Percentiles rank a stretch among this genome's conserved stretches.
Conservation (phyloP, 2,797 vertebrate species). For the Botia kubotai region DNA sequence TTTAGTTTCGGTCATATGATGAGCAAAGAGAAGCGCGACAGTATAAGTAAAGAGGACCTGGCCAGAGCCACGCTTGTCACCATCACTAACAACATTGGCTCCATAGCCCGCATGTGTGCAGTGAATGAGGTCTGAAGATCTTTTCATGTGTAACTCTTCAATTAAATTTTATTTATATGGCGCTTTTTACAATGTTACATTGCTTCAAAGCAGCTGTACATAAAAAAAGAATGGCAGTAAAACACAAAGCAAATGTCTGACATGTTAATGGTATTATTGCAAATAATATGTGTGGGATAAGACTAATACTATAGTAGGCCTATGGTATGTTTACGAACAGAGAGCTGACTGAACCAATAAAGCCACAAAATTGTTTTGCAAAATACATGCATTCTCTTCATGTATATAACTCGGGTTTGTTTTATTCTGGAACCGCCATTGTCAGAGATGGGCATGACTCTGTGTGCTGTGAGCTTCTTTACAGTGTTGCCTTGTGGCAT, state of each 20-base stretch:
- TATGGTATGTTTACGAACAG: too few relatives aligned
- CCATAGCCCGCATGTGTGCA: conserved; percentile 89
- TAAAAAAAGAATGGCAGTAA: too few relatives aligned
- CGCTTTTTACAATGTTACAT: too few relatives aligned
- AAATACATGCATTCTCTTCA: too few relatives aligned
- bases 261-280: too few relatives aligned
- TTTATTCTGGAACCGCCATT: neutral
- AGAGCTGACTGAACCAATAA: too few relatives aligned
- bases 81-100: conserved; percentile 90
- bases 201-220: too few relatives aligned
- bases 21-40: conserved; percentile 87
- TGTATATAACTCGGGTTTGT: neutral
- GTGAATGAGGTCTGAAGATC: conserved; percentile 82
- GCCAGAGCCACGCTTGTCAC: conserved; percentile 88
- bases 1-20: conserved; percentile 90
- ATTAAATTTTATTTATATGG: too few relatives aligned
- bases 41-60: conserved; percentile 89
- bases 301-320: too few relatives aligned
- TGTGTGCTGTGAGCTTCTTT: conserved; percentile 94
- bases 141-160: neutral
- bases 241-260: too few relatives aligned
- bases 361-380: too few relatives aligned
- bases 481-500: conserved; percentile 96
- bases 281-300: too few relatives aligned
- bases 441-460: conserved; percentile 50